phyloP scores from a whole-genome alignment of 2,113 vertebrate species.

The Tupaia tana region DNA sequence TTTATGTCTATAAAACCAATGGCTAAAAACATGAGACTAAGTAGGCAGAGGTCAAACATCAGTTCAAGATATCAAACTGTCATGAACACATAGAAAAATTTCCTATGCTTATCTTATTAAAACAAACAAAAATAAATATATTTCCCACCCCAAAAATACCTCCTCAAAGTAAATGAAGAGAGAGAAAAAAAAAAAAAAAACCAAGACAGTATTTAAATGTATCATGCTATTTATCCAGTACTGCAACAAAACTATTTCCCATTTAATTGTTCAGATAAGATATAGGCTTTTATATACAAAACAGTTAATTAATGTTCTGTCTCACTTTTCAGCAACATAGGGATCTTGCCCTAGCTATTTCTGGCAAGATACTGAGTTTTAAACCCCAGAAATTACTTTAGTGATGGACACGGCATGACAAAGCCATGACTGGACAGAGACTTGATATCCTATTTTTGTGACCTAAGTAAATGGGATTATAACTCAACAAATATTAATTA shows the following conservation, averaged over 20 bases:
- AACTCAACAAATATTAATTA: constrained; percentile 10
- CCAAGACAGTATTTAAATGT: background rate
- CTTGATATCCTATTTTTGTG: background rate
- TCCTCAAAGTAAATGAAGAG: background rate
- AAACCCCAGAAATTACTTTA: constrained; percentile 5
- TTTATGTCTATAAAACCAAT: background rate
- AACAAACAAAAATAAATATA: background rate
- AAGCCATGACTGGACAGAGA: background rate
- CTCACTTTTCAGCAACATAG: background rate
- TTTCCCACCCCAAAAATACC: background rate
- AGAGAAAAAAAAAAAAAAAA: background rate
- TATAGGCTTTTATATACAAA: background rate
- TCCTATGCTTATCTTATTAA: background rate
- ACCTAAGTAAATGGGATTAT: background rate
- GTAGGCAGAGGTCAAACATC: background rate
- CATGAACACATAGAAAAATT: background rate
- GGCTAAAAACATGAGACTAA: constrained; percentile 36
- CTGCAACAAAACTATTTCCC: background rate
- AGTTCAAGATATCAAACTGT: background rate
- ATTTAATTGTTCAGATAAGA: background rate
- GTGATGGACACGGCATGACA: background rate
- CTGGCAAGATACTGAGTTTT: background rate
- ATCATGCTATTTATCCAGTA: background rate
- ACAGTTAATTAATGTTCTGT: background rate
- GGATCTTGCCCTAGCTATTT: background rate